Base-by-base conservation (phyloP, 2,113 vertebrate species). In the Crotalus viridis region DNA sequence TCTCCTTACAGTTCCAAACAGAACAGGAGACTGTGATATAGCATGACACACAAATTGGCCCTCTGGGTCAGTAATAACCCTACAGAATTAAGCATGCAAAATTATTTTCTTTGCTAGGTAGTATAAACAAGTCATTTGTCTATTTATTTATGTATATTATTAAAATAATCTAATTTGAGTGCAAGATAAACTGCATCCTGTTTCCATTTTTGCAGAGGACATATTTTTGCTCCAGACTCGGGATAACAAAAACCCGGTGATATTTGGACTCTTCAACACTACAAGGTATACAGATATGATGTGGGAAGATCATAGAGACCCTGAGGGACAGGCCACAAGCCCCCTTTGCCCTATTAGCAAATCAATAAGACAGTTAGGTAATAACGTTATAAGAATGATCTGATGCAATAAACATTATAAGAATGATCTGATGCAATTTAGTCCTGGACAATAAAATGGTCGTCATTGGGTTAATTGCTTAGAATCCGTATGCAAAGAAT, bases 181-280 rank as follows among this genome's bases (percentile, higher is more conserved):
- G 74, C 17, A 21, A 87, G 24, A 22, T 26, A 51, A 94, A 85
- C 64, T 21, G 51, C 4, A 17, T 24, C 94, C 1, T 57, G 19
- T 95, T 97, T 96, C 87, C 33, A 91, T 96, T 96, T 98, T 98
- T 98, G 93, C 97, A 99, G 99, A 99, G 98, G 99, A 99, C 92
- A 97, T 99, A 21, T 99, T 99, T 96, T 97, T 99, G 94, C 97
- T 99, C 13, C 98, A 98, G 86, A 99, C 97, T 93, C 99, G 98
- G 95, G 99, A 99, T 94, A 97, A 96, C 52, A 99, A 99, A 97
- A 99, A 99, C 93, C 99, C 99, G 52, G 98, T 99, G 95, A 98
- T 99, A 94, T 99, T 99, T 97, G 99, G 98, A 91, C 98, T 99
- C 89, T 99, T 99, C 95, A 99, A 98, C 95, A 99, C 99, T 5